A percentile compares a stretch with the other conserved stretches of the same genome.
Conservation (phyloP, 2,797 vertebrate genomes). For the Labeo calbasu region DNA sequence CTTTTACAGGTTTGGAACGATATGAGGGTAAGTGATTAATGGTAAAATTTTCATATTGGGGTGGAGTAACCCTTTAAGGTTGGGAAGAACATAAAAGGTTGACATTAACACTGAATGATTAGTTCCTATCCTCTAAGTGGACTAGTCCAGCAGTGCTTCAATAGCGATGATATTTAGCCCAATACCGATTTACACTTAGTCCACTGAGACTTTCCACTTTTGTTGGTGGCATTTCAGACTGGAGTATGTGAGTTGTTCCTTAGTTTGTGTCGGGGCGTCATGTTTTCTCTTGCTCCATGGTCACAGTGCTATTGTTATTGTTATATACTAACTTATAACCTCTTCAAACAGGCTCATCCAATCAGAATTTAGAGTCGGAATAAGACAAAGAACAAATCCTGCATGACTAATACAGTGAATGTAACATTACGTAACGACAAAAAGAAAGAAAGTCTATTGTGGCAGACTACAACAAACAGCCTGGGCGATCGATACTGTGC, state of each 20-base stretch:
- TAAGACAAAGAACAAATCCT: constrained; percentile 14
- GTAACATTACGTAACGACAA: neutral
- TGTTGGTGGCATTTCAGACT: neutral
- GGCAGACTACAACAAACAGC: constrained; percentile 14
- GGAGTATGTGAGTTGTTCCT: neutral
- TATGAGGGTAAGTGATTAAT: no score
- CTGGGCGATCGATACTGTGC: neutral
- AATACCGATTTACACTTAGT: neutral
- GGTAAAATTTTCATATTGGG: no score
- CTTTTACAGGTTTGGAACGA: no score
- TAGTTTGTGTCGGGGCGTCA: neutral
- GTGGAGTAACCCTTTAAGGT: no score
- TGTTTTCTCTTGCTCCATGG: neutral
- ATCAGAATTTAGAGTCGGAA: neutral
- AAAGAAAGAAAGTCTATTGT: constrained; percentile 18
- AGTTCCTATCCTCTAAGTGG: neutral
- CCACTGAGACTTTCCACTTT: neutral
- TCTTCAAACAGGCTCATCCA: neutral
- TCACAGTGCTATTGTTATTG: neutral
- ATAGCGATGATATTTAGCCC: neutral
- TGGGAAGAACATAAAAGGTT: no score
- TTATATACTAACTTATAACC: neutral
- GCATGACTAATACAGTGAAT: constrained; percentile 9
- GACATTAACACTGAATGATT: neutral
- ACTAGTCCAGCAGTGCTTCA: neutral